Conservation (phyloP, 2,888 invertebrate genomes). For the Epistrophella euchroma region DNA sequence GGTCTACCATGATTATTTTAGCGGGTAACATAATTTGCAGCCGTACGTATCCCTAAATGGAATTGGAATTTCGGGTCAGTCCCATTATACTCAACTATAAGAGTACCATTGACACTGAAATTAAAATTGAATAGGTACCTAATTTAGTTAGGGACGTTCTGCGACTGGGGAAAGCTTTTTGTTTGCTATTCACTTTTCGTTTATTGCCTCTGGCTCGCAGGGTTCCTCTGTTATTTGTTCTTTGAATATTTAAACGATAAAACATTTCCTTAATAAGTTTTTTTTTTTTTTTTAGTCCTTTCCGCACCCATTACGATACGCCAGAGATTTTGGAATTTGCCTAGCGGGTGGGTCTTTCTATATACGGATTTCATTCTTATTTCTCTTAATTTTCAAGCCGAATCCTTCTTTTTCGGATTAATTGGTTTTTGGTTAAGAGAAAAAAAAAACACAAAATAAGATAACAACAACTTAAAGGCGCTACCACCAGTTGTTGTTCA, state of each 20-base stretch:
- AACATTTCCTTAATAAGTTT: background rate
- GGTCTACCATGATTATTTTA: constrained; percentile 20
- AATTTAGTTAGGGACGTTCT: background rate
- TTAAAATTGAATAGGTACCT: constrained; percentile 27
- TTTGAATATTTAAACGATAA: constrained; percentile 20
- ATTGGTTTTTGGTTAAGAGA: too few species aligned
- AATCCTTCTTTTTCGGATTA: too few species aligned
- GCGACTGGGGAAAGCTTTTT: background rate
- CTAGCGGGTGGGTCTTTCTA: too few species aligned
- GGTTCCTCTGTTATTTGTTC: background rate
- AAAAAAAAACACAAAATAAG: too few species aligned
- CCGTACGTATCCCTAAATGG: constrained; percentile 21
- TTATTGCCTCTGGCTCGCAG: background rate
- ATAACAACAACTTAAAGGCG: too few species aligned
- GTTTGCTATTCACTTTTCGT: constrained; percentile 5
- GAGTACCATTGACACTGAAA: constrained; percentile 48
- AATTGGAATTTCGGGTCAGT: background rate
- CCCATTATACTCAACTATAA: background rate
- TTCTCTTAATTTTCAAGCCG: too few species aligned
- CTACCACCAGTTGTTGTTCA: too few species aligned
- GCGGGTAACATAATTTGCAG: constrained; percentile 14
- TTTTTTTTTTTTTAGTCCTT: background rate
- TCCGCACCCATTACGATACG: background rate
- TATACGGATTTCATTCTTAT: too few species aligned
- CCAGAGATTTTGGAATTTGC: background rate